Base-by-base conservation (phyloP, 2,797 vertebrate species). In the Cirrhinus molitorella region DNA sequence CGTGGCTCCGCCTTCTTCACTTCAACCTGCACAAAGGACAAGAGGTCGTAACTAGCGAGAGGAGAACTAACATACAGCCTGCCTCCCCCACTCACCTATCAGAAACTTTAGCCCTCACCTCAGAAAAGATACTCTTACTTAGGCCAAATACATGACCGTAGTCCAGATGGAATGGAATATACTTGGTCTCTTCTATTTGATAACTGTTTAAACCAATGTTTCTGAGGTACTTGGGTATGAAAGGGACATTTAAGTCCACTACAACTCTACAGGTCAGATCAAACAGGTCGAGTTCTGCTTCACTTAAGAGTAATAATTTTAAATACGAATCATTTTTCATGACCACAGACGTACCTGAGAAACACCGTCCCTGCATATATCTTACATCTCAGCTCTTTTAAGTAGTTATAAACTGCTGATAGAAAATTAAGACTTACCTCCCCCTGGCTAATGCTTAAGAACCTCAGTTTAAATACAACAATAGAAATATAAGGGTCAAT, bases 381-480 rank as follows among this genome's bases (percentile, higher is more conserved):
- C 90, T 83, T 73, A 92, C 93, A 91, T 83, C 95, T 88, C 72
- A 90, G 85, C 49, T 92, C 89, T 91, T 91, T 88, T 86, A 93
- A 87, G 61, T 85, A 80, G 79, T 89, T 91, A 87, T 93, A 94
- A 95, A 95, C 94, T 92, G 97, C 97, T 97, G 96, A 96, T 95
- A 95, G 94, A 97, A 97, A 96, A 95, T 96, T 94, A 95, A 94
- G 94, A 99, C 98, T 99, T 99, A 99, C 98, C 98, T 99, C 96
- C 95, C 95, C 97, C 95, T 96, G 93, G 95, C 97, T 98, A 99
- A 97, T 61, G 94, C 95, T 97, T 96, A 96, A 96, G 92, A 96
- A 97, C 96, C 93, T 96, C 92, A 95, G 94, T 96, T 96, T 85
- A 94, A 96, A 95, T 96, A 95, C 88, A 88, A 83, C 94, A 94